These are phyloP conservation scores for Pipistrellus pygmaeus DNA, from an alignment of 2,797 vertebrate species.

Conservation along the genomic window DNA sequence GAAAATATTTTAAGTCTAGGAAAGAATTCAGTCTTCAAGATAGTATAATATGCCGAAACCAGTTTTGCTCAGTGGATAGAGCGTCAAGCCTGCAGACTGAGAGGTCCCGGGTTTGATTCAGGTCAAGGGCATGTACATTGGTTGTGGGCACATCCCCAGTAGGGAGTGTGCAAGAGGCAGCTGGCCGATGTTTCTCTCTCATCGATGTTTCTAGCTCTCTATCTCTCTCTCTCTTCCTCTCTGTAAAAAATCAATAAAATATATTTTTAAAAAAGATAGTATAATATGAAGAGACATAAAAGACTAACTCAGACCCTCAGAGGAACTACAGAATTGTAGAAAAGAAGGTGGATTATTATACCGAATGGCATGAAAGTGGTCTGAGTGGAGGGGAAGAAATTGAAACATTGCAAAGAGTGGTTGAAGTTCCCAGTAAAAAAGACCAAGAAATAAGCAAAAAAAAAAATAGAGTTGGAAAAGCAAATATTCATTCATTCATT, in stretches of 20 bases:
- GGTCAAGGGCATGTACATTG: too few relatives aligned
- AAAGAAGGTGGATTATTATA: neutral
- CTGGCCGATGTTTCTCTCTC: too few relatives aligned
- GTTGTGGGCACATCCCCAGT: too few relatives aligned
- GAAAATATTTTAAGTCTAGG: neutral
- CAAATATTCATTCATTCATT: neutral
- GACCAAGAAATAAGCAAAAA: neutral
- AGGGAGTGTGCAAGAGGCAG: too few relatives aligned
- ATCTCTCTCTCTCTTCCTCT: too few relatives aligned
- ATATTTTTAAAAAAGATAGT: neutral
- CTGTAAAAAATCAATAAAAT: too few relatives aligned
- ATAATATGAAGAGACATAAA: neutral
- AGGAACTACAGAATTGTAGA: neutral
- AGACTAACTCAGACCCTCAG: neutral
- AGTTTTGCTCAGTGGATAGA: too few relatives aligned
- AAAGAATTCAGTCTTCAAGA: neutral
- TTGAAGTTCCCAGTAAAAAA: neutral
- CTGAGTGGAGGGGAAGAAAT: neutral
- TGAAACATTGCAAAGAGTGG: neutral
- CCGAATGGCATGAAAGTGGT: neutral
- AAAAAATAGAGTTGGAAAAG: slow-evolving; percentile 5
- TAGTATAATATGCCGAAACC: neutral
- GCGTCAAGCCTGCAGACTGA: too few relatives aligned
- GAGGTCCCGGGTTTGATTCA: too few relatives aligned
- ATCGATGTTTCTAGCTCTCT: too few relatives aligned